Percentiles rank a stretch among this genome's conserved stretches.
Evolutionary conservation across 2,888 invertebrate species (phyloP).

Genomic region (Mythimna ferrago): DNA sequence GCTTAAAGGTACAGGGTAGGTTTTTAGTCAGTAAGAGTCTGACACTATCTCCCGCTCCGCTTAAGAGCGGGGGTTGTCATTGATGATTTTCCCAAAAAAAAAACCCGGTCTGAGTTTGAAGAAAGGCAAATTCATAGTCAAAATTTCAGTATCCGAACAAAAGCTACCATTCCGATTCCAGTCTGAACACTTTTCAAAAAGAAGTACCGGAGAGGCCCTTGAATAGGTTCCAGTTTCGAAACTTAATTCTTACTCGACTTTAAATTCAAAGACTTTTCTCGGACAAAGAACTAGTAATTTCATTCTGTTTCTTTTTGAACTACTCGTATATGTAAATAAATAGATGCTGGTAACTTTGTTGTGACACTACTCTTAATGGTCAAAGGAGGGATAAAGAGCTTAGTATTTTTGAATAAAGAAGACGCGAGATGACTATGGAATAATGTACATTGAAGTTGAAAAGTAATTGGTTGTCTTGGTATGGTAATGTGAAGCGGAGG

Average conservation of each 20-base stretch:
- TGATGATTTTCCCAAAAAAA: too few species aligned
- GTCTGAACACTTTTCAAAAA: constrained; percentile 12
- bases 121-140: not conserved
- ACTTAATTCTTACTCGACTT: constrained; percentile 39
- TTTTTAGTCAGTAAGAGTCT: too few species aligned
- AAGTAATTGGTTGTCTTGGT: too few species aligned
- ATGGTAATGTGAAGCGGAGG: too few species aligned
- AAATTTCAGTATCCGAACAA: constrained; percentile 13
- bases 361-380: not conserved
- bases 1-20: too few species aligned
- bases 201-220: constrained; percentile 13
- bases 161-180: constrained; percentile 10
- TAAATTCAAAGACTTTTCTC: constrained; percentile 33
- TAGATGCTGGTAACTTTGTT: constrained; percentile 25
- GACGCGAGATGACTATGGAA: too few species aligned
- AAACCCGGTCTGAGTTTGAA: too few species aligned
- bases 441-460: too few species aligned
- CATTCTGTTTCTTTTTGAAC: constrained; percentile 37
- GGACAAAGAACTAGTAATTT: constrained; percentile 27
- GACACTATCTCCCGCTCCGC: too few species aligned
- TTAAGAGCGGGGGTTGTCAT: too few species aligned
- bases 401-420: too few species aligned
- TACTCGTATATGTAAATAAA: constrained; percentile 27
- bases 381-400: too few species aligned
- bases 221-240: constrained; percentile 35